Evolutionary conservation across 2,888 invertebrate species (phyloP).

Genomic region (Trichacis sp.): DNA sequence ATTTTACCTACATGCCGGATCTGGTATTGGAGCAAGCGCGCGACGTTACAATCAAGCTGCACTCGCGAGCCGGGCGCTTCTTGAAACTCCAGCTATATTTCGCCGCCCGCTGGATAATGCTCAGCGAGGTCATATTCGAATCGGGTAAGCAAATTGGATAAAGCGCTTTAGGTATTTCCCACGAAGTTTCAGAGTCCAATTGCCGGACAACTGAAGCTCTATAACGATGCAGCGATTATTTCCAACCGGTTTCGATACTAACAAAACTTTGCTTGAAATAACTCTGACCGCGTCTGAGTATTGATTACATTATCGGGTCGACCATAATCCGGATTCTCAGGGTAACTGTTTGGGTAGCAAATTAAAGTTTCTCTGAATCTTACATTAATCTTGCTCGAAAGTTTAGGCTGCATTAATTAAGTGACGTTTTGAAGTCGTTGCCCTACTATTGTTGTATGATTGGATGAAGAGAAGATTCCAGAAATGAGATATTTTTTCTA

Average conservation of each 20-base stretch:
- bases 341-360: too few relatives aligned
- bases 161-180: constrained; percentile 37
- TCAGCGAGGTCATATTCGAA: constrained; percentile 87
- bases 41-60: constrained; percentile 84
- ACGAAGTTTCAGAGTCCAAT: constrained; percentile 24
- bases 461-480: too few relatives aligned
- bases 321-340: too few relatives aligned
- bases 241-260: constrained; percentile 34
- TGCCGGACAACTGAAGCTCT: constrained; percentile 25
- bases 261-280: constrained; percentile 27
- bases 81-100: constrained; percentile 84
- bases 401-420: too few relatives aligned
- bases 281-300: constrained; percentile 24
- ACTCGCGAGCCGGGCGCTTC: constrained; percentile 81
- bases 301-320: constrained; percentile 27
- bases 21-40: constrained; percentile 81
- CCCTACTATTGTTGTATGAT: too few relatives aligned
- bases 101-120: constrained; percentile 85
- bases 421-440: too few relatives aligned
- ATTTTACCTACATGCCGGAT: constrained; percentile 83
- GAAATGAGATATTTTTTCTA: too few relatives aligned
- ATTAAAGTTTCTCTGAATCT: too few relatives aligned
- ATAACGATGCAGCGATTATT: constrained; percentile 21
- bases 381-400: too few relatives aligned
- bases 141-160: constrained; percentile 74